These are phyloP conservation scores for Phorcus lineatus DNA, from an alignment of 2,888 invertebrate genomes.

Conservation along the genomic window DNA sequence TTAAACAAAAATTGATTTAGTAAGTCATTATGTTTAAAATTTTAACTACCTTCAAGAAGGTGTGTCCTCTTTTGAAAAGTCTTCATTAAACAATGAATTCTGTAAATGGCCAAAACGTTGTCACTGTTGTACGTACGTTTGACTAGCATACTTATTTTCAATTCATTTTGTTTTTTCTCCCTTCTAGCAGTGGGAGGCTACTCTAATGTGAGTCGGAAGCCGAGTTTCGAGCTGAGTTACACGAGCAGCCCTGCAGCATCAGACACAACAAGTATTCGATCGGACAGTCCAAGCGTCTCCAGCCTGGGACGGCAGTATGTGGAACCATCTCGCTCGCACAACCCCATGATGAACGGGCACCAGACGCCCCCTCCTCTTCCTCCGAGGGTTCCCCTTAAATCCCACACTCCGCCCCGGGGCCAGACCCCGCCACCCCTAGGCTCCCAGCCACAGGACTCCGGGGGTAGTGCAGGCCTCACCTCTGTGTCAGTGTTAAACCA, in stretches of 20 bases:
- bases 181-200: neutral
- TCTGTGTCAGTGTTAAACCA: slow-evolving; percentile 11
- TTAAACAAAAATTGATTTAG: no score
- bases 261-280: slow-evolving; percentile 86
- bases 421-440: slow-evolving; percentile 53
- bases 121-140: no score
- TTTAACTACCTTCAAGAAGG: no score
- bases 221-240: slow-evolving; percentile 88
- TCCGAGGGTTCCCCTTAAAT: slow-evolving; percentile 57
- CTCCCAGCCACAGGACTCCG: slow-evolving; percentile 28
- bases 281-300: slow-evolving; percentile 62
- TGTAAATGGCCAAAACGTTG: no score
- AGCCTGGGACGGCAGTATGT: slow-evolving; percentile 28
- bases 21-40: no score
- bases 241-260: slow-evolving; percentile 90
- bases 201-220: slow-evolving; percentile 84
- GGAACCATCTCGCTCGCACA: slow-evolving; percentile 3
- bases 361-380: slow-evolving; percentile 79
- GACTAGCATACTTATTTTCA: no score
- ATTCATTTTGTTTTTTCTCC: neutral
- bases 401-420: slow-evolving; percentile 40
- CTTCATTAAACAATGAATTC: no score
- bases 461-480: neutral
- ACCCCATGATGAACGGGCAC: slow-evolving; percentile 55
- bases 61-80: no score